Percentiles rank a stretch among this genome's conserved stretches.
These are phyloP conservation scores for Linnaemya tessellans DNA, from an alignment of 2,888 invertebrate genomes.

Conservation along the genomic window DNA sequence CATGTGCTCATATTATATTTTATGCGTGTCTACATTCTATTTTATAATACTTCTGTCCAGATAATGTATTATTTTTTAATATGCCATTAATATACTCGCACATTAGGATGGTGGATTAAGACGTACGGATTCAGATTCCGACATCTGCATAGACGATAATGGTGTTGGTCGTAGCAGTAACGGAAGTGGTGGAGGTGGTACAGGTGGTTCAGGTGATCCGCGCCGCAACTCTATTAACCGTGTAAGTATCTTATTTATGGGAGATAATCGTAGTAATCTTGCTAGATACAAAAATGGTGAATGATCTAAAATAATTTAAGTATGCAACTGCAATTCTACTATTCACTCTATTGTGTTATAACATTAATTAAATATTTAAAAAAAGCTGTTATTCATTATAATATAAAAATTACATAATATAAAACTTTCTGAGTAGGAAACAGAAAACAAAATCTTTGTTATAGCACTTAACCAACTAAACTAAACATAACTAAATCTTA, in stretches of 20 bases:
- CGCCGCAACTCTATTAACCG: conserved; percentile 83
- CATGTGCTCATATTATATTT: neutral
- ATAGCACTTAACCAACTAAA: conserved; percentile 2
- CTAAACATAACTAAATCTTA: conserved; percentile 3
- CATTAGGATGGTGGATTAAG: conserved; percentile 87
- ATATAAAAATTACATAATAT: conserved; percentile 54
- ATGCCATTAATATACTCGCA: conserved; percentile 45
- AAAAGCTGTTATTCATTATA: conserved; percentile 64
- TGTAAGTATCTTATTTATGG: conserved; percentile 83
- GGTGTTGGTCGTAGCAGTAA: conserved; percentile 81
- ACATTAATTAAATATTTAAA: conserved; percentile 65
- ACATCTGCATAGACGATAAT: conserved; percentile 92
- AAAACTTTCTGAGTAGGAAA: conserved; percentile 3
- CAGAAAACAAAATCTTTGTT: neutral
- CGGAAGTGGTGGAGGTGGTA: conserved; percentile 71
- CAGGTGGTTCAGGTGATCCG: conserved; percentile 76
- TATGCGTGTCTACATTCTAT: too few relatives aligned
- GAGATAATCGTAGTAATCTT: conserved; percentile 83
- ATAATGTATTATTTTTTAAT: conserved; percentile 9
- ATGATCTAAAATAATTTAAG: conserved; percentile 75
- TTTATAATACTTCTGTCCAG: neutral
- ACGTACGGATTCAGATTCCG: conserved; percentile 94
- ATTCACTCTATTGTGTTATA: conserved; percentile 57
- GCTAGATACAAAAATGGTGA: conserved; percentile 84
- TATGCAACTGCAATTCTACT: conserved; percentile 44